These are phyloP conservation scores for Coptodon rendalli DNA, from an alignment of 2,113 vertebrate genomes.

Conservation along the genomic window DNA sequence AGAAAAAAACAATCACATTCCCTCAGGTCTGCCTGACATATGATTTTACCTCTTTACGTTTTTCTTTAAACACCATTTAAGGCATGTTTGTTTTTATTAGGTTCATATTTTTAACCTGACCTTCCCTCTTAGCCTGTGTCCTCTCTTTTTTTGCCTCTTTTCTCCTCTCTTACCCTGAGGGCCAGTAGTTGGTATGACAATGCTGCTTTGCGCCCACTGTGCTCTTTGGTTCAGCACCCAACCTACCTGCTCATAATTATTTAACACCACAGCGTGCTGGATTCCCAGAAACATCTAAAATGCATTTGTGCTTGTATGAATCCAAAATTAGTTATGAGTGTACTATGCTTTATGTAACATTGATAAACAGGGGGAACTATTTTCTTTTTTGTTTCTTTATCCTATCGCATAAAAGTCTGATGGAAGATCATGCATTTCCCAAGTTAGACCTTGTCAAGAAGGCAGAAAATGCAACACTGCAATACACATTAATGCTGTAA, in stretches of 20 bases:
- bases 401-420: not conserved
- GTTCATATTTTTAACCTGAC: slow-evolving; percentile 1
- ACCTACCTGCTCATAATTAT: slow-evolving; percentile 48
- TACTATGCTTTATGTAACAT: not conserved
- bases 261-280: not conserved
- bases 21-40: not conserved
- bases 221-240: slow-evolving; percentile 4
- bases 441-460: not conserved
- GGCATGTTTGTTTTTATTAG: not conserved
- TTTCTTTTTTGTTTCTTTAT: not conserved
- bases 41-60: not conserved
- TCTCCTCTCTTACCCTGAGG: not conserved
- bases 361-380: not conserved
- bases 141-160: not conserved
- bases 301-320: slow-evolving; percentile 32
- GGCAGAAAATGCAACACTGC: not conserved
- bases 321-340: not conserved
- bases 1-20: not conserved
- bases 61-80: not conserved
- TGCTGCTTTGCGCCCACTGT: not conserved
- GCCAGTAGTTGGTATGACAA: slow-evolving; percentile 11
- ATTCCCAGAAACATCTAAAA: slow-evolving; percentile 32
- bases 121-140: not conserved
- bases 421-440: not conserved
- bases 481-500: not conserved